A percentile compares a stretch with the other conserved stretches of the same genome.
Conservation (phyloP, 2,888 invertebrate genomes). For the Coleophora flavipennella region DNA sequence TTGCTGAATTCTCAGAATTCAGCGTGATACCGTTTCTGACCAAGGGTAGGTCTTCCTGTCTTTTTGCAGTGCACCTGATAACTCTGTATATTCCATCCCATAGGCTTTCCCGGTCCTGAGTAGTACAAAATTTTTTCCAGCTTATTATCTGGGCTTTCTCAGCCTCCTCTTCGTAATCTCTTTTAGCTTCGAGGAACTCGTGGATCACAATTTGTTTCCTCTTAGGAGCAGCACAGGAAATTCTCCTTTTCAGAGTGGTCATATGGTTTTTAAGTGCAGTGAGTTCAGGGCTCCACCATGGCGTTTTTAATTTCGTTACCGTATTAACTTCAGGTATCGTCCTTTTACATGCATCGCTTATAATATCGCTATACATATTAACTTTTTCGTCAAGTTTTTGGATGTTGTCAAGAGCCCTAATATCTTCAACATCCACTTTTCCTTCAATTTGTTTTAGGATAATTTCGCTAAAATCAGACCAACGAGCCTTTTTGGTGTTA, state of each 20-base stretch:
- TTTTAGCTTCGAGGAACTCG: neutral
- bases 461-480: neutral
- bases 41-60: neutral
- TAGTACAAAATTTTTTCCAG: neutral
- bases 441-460: neutral
- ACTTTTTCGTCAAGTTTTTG: neutral
- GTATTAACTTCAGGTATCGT: neutral
- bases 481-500: neutral
- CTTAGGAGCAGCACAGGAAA: neutral
- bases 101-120: neutral
- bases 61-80: neutral
- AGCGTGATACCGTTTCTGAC: neutral
- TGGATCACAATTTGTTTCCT: slow-evolving; percentile 5
- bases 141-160: neutral
- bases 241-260: neutral
- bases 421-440: no score
- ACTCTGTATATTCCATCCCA: slow-evolving; percentile 1
- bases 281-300: neutral
- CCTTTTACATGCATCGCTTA: neutral
- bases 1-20: neutral
- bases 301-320: neutral
- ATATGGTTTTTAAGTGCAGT: neutral
- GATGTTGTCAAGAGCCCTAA: no score
- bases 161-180: neutral
- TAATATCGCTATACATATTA: neutral